A percentile compares a stretch with the other conserved stretches of the same genome.
phyloP scores from a whole-genome alignment of 2,113 vertebrate species.

The Daboia siamensis region DNA sequence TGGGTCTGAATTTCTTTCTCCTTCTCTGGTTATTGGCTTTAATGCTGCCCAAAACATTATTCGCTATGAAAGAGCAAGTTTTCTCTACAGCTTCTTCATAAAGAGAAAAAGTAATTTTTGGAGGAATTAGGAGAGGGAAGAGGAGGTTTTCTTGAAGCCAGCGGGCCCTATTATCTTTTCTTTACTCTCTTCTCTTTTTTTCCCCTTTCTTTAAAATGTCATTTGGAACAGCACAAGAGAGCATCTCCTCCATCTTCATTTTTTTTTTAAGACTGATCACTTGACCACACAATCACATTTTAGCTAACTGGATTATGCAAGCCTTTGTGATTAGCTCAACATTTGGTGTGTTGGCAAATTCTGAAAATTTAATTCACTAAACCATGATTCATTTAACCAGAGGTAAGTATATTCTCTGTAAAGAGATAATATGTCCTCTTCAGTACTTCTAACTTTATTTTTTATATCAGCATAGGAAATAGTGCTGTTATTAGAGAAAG shows the following conservation, averaged over 20 bases:
- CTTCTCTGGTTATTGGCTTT: too few species aligned
- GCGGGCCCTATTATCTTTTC: not conserved
- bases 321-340: not conserved
- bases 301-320: not conserved
- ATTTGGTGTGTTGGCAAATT: not conserved
- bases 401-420: not conserved
- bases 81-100: not conserved
- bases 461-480: not conserved
- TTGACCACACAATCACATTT: not conserved
- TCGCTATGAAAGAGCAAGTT: not conserved
- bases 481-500: not conserved
- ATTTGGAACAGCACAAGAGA: not conserved
- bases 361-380: not conserved
- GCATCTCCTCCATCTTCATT: not conserved
- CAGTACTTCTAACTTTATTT: not conserved
- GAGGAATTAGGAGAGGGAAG: not conserved
- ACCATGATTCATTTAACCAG: not conserved
- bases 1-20: too few species aligned
- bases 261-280: not conserved
- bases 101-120: not conserved
- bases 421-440: not conserved
- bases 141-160: not conserved
- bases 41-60: not conserved
- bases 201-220: not conserved
- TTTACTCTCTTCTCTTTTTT: not conserved